Evolutionary conservation across 2,888 invertebrate species (phyloP), one percentile per base, ranked within the genome.

Genomic region (Lithophane leautieri): DNA sequence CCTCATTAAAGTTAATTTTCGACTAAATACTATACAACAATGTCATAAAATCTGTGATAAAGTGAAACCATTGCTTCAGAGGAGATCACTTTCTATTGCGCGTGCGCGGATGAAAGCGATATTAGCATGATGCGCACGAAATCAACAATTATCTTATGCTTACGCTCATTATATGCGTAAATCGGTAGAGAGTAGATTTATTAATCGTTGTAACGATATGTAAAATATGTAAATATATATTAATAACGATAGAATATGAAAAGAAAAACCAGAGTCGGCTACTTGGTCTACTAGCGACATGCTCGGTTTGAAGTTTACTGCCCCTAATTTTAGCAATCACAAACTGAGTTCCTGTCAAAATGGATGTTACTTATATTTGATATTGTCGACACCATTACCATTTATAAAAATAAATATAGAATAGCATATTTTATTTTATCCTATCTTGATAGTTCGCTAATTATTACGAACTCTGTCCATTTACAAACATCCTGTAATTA

Each of bases 71-170:
- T 82, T 74, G 70, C 68, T 82, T 79, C 71, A 68, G 72, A 81
- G 78, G 81, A 87, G 83, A 81, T 84, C 84, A 89, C 92, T 93
- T 92, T 93, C 93, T 91, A 90, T 28, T 40, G 71, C 83, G 79
- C 83, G 87, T 83, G 89, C 86, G 78, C 76, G 61, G 81, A 89
- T 85, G 91, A 92, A 91, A 92, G 90, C 85, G 88, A 88, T 78
- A 87, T 90, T 89, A 83, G 80, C 85, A 88, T 87, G 83, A 89
- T 88, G 86, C 80, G 83, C 91, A 91, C 90, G 88, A 90, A 84
- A 89, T 88, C 75, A 76, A 83, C 76, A 86, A 87, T 86, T 83
- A 86, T 77, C 76, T 81, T 86, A 66, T 62, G 84, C 73, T 78
- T 74, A 73, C 74, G 61, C 65, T 79, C 68, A 84, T 82, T 82